Base-by-base conservation (phyloP, 2,888 invertebrate species). In the Amiota communis region DNA sequence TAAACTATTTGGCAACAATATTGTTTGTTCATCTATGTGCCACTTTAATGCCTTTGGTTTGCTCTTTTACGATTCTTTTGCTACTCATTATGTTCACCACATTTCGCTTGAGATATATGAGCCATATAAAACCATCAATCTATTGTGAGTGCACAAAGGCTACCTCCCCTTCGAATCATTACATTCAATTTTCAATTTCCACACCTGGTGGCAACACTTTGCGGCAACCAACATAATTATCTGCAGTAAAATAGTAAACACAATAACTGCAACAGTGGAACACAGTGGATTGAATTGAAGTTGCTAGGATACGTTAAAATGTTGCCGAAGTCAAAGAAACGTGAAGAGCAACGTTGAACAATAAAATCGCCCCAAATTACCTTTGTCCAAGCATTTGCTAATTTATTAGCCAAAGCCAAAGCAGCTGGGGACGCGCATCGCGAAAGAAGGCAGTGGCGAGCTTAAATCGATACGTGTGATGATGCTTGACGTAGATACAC, bases 181-280 rank as follows among this genome's bases (percentile, higher is more conserved):
- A 75, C 81, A 82, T 84, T 84, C 81, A 82, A 84, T 84, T 80
- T 80, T 15, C 78, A 74, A 73, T 75, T 73, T 73, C 74, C 76
- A 71, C 79, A 81, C 76, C 76, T 82, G 81, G 61, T 72, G 57
- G 70, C 70, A 48, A 49, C 47, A 59, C 17, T 49, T 20, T 8
- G 11, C 36, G 20, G 49, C 53, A 15, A 20, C 17, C 17, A 59
- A 23, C 23, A 70, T 70, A 70, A 70, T 70, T 70, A 70, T 36
- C 11, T 20, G 49, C n/a, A 53, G 23, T 68, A 68, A 68, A 68
- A 68, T 23, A 49, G 23, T 53, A 68, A 69, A 63, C 51, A 36
- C 36, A 36, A 36, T 36, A 56, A 51, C 46, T 20, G 57, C n/a
- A 71, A 71, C 23, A 36, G 48, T 63, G 15, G 46, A 20, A 61